These are phyloP conservation scores for Agriopis leucophaearia DNA, from an alignment of 2,888 invertebrate genomes.

Conservation along the genomic window DNA sequence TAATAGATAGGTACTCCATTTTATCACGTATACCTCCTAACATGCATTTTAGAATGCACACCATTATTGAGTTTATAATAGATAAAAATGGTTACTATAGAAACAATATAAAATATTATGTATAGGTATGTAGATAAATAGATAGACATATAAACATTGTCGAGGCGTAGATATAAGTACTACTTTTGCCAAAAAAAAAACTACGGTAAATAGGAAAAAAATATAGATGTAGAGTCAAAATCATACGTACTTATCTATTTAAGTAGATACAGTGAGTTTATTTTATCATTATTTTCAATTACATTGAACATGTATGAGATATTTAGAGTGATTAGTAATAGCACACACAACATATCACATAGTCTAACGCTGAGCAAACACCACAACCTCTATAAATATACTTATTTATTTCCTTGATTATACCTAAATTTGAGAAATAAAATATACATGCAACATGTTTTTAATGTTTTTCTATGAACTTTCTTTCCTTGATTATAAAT, in stretches of 20 bases:
- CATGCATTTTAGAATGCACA: constrained; percentile 2
- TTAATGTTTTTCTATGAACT: no score
- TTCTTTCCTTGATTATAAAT: no score
- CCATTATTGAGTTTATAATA: neutral
- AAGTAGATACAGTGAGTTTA: neutral
- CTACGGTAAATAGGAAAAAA: neutral
- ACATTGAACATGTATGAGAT: constrained; percentile 46
- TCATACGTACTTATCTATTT: neutral
- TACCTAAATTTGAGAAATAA: neutral
- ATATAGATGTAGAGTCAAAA: neutral
- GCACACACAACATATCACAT: constrained; percentile 53
- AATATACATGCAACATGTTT: no score
- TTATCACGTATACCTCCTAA: neutral
- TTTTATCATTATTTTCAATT: constrained; percentile 44
- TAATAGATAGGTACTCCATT: neutral
- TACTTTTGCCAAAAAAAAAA: neutral
- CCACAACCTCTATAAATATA: constrained; percentile 60
- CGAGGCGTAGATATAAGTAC: neutral
- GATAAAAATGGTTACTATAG: neutral
- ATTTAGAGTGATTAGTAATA: constrained; percentile 30
- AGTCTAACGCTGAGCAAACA: constrained; percentile 68
- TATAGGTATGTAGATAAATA: no score
- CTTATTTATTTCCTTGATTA: neutral
- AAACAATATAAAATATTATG: no score
- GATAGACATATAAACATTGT: no score